phyloP scores from a whole-genome alignment of 2,113 vertebrate genomes.

The Chiloscyllium plagiosum region DNA sequence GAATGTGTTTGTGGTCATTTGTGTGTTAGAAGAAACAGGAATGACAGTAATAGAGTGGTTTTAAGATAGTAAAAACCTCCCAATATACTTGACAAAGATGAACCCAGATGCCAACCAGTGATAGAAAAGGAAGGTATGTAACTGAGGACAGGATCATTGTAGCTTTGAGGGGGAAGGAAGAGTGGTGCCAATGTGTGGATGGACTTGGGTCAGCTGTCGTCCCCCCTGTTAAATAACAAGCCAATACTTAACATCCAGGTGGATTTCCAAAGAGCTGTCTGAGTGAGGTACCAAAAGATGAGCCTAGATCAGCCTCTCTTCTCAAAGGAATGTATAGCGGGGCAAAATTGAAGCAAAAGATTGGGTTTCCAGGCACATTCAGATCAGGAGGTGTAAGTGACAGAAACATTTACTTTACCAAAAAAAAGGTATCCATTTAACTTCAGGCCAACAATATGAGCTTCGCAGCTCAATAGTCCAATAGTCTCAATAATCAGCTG shows the following conservation, averaged over 20 bases:
- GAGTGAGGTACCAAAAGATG: background rate
- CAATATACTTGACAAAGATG: background rate
- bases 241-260: background rate
- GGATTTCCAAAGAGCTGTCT: background rate
- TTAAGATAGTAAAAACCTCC: background rate
- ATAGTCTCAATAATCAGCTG: background rate
- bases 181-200: background rate
- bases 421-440: background rate
- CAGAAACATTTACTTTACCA: background rate
- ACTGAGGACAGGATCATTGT: background rate
- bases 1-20: background rate
- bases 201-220: background rate
- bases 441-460: background rate
- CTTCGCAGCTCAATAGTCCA: background rate
- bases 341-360: background rate
- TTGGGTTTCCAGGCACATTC: background rate
- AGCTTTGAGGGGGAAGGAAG: background rate
- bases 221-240: background rate
- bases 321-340: background rate
- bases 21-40: background rate
- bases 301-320: background rate
- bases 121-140: background rate
- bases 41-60: background rate
- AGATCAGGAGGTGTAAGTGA: background rate
- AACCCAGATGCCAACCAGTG: background rate